Conservation (phyloP, 2,113 vertebrate species). For the Cyprinus carpio region DNA sequence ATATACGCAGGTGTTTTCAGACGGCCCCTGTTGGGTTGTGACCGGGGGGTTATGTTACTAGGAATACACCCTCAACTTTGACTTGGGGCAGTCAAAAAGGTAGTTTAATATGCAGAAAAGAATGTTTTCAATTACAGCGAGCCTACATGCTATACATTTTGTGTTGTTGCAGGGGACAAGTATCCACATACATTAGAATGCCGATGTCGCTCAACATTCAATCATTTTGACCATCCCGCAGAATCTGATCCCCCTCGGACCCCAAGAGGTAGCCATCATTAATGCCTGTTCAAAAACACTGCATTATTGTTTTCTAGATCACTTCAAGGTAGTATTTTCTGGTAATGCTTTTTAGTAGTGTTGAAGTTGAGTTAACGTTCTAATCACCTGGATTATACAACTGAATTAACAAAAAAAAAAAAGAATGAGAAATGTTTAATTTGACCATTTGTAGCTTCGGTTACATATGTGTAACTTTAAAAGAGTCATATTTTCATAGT, state of each 20-base stretch:
- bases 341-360: no score
- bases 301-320: background rate
- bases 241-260: background rate
- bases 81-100: background rate
- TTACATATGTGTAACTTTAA: background rate
- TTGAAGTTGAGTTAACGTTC: no score
- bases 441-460: background rate
- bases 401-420: no score
- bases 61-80: background rate
- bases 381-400: no score
- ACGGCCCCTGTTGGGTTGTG: background rate
- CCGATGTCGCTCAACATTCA: background rate
- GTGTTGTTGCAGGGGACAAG: slow-evolving; percentile 15
- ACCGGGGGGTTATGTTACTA: background rate
- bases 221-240: background rate
- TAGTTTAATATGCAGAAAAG: background rate
- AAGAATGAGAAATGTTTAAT: background rate
- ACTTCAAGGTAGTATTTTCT: background rate
- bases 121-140: background rate
- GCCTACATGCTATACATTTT: background rate
- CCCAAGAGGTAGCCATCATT: background rate
- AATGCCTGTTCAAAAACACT: background rate
- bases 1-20: background rate
- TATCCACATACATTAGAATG: slow-evolving; percentile 8
- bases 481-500: no score